Evolutionary conservation across 2,797 vertebrate species (phyloP).

Genomic region (Schizopygopsis malacanthus): DNA sequence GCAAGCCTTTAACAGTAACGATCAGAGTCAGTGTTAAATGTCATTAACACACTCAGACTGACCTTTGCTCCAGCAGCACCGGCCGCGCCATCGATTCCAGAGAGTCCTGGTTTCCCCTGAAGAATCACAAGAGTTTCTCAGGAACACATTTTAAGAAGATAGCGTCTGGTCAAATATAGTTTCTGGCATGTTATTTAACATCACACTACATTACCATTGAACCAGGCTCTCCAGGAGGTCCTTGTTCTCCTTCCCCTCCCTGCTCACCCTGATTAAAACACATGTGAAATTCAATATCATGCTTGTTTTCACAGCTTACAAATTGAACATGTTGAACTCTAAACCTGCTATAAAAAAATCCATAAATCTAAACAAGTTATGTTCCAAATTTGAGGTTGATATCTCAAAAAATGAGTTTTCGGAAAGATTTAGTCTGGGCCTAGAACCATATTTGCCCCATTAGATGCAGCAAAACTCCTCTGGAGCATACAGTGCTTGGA

Average conservation of each 20-base stretch:
- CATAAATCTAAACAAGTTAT: too few relatives aligned
- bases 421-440: too few relatives aligned
- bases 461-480: too few relatives aligned
- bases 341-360: too few relatives aligned
- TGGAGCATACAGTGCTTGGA: too few relatives aligned
- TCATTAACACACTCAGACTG: conserved; percentile 49
- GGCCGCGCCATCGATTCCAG: conserved; percentile 66
- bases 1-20: background rate
- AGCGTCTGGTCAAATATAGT: background rate
- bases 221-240: conserved; percentile 72
- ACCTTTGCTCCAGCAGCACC: conserved; percentile 77
- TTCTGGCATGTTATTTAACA: background rate
- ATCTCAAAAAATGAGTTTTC: too few relatives aligned
- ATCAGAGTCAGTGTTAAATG: background rate
- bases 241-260: conserved; percentile 71
- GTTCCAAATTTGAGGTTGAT: too few relatives aligned
- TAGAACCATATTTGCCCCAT: too few relatives aligned
- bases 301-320: background rate
- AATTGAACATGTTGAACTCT: too few relatives aligned
- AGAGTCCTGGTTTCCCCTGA: conserved; percentile 75
- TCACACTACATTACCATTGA: conserved; percentile 66
- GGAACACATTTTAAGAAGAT: background rate
- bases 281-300: background rate
- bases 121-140: conserved; percentile 46
- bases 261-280: conserved; percentile 67